Evolutionary conservation across 2,797 vertebrate species (phyloP).

Genomic region (Cichlasoma orientale): DNA sequence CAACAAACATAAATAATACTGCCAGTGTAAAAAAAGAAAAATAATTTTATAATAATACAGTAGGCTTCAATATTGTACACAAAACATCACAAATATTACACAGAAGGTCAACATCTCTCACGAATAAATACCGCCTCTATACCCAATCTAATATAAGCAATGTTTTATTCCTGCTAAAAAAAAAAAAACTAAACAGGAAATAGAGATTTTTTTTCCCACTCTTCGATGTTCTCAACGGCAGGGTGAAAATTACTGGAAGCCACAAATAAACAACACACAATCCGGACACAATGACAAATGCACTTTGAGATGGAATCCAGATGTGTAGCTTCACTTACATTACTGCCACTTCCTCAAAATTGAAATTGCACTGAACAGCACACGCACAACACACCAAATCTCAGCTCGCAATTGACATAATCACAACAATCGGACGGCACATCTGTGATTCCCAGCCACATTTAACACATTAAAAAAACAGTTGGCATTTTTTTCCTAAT

Average conservation of each 20-base stretch:
- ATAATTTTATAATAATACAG: constrained; percentile 41
- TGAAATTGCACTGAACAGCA: constrained; percentile 12
- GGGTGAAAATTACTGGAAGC: constrained; percentile 3
- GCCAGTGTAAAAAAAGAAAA: constrained; percentile 60
- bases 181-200: not conserved
- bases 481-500: constrained; percentile 65
- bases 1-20: constrained; percentile 74
- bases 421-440: constrained; percentile 48
- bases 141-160: constrained; percentile 1
- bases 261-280: constrained; percentile 21
- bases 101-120: not conserved
- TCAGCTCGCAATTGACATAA: constrained; percentile 40
- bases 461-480: constrained; percentile 46
- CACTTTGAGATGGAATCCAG: not conserved
- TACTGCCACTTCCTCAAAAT: not conserved
- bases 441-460: constrained; percentile 56
- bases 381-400: constrained; percentile 13
- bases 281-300: not conserved
- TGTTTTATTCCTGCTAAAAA: not conserved
- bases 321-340: constrained; percentile 3
- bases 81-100: constrained; percentile 36
- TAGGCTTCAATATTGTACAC: constrained; percentile 37
- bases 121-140: constrained; percentile 35
- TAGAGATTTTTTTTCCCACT: not conserved
- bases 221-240: not conserved